Conservation (phyloP, 2,797 vertebrate species). For the Phataginus tetradactyla region DNA sequence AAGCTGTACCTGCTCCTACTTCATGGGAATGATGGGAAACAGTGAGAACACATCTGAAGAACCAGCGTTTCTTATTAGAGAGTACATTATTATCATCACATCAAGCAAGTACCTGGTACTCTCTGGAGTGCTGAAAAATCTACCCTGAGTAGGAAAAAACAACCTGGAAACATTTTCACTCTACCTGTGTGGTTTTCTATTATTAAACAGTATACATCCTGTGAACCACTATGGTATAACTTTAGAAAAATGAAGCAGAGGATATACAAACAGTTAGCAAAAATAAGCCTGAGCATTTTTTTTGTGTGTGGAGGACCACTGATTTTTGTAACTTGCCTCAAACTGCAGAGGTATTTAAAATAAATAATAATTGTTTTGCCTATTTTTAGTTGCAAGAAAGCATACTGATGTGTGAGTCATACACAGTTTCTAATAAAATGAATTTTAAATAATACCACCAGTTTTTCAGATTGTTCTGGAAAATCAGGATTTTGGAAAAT, state of each 20-base stretch:
- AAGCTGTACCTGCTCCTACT: background rate
- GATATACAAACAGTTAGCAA: background rate
- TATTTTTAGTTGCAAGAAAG: background rate
- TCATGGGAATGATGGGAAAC: conserved; percentile 2
- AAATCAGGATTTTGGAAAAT: background rate
- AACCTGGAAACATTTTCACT: conserved; percentile 27
- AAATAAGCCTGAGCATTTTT: background rate
- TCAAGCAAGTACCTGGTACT: background rate
- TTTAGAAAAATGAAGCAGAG: background rate
- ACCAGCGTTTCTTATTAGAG: background rate
- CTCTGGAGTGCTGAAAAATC: conserved; percentile 22
- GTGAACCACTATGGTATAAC: background rate
- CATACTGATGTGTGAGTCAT: background rate
- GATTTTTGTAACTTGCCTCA: conserved; percentile 6
- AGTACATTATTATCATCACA: background rate
- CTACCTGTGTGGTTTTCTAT: background rate
- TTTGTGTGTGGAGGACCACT: background rate
- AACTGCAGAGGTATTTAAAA: background rate
- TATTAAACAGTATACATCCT: conserved; percentile 1
- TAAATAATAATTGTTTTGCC: background rate
- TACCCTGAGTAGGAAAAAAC: background rate
- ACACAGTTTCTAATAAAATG: background rate
- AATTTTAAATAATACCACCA: background rate
- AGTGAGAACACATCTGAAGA: background rate
- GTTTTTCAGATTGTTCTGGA: background rate